phyloP scores from a whole-genome alignment of 2,797 vertebrate genomes.

The Macropus fuliginosus region DNA sequence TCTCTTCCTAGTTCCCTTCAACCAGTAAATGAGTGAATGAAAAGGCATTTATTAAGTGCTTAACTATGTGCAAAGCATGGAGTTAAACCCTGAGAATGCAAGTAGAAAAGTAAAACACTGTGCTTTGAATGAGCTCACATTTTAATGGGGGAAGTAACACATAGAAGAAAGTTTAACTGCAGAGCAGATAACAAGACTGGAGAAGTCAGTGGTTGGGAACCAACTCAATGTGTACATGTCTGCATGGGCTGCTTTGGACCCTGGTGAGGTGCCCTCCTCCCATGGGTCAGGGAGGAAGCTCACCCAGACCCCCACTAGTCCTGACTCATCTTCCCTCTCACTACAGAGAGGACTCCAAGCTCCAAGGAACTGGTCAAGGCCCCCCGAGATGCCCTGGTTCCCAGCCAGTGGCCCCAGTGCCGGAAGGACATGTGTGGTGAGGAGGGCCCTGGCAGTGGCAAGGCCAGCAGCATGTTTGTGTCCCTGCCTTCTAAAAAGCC shows the following conservation, averaged over 20 bases:
- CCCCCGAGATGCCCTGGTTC: slow-evolving; percentile 58
- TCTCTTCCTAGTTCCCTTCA: neutral
- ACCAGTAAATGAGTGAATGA: neutral
- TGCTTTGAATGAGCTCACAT: neutral
- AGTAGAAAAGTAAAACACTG: neutral
- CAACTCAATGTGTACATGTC: neutral
- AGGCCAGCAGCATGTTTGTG: slow-evolving; percentile 26
- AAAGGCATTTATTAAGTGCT: neutral
- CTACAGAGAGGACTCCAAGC: slow-evolving; percentile 56
- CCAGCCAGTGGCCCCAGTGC: slow-evolving; percentile 66
- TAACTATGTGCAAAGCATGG: neutral
- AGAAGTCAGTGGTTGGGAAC: neutral
- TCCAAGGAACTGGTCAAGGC: slow-evolving; percentile 62
- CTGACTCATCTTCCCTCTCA: slow-evolving; percentile 56
- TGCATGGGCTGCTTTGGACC: neutral
- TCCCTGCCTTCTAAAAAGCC: slow-evolving; percentile 68
- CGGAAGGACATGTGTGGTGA: slow-evolving; percentile 63
- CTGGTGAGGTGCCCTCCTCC: neutral
- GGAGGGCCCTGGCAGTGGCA: slow-evolving; percentile 50
- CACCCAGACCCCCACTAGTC: neutral
- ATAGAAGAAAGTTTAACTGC: neutral
- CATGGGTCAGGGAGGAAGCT: neutral
- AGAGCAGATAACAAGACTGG: neutral
- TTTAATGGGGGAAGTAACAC: neutral
- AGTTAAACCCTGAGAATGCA: neutral